These are phyloP conservation scores for Stictocephala bisonia DNA, from an alignment of 2,888 invertebrate species.

Conservation along the genomic window DNA sequence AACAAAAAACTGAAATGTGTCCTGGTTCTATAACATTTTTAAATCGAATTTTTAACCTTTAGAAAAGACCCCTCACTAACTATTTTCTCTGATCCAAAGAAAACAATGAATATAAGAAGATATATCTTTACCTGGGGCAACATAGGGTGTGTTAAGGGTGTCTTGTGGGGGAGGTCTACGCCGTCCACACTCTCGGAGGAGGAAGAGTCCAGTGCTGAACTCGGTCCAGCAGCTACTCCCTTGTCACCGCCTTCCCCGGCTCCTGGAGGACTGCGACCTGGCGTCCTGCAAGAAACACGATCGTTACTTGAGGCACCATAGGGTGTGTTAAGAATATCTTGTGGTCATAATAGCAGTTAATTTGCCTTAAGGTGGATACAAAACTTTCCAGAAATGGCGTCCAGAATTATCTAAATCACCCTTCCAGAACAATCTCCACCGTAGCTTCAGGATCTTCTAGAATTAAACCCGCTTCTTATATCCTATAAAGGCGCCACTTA, in stretches of 20 bases:
- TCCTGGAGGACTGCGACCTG: slow-evolving; percentile 55
- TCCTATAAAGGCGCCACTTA: no score
- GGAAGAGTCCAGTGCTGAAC: slow-evolving; percentile 60
- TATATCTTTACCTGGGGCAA: slow-evolving; percentile 52
- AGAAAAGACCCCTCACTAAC: neutral
- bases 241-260: slow-evolving; percentile 55
- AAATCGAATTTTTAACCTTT: neutral
- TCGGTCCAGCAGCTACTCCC: slow-evolving; percentile 50
- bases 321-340: neutral
- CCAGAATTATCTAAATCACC: no score
- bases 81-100: neutral
- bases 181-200: slow-evolving; percentile 62
- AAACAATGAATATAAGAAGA: neutral
- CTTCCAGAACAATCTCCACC: no score
- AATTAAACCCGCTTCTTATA: no score
- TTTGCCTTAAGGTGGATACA: no score
- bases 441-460: no score
- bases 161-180: slow-evolving; percentile 57
- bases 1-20: no score
- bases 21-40: no score
- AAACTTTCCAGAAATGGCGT: no score
- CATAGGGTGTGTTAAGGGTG: slow-evolving; percentile 54
- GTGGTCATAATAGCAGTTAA: no score
- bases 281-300: slow-evolving; percentile 50
- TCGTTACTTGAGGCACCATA: no score